These are phyloP conservation scores for Oceanodroma leucorhoa DNA, from an alignment of 2,797 vertebrate species.

Conservation along the genomic window DNA sequence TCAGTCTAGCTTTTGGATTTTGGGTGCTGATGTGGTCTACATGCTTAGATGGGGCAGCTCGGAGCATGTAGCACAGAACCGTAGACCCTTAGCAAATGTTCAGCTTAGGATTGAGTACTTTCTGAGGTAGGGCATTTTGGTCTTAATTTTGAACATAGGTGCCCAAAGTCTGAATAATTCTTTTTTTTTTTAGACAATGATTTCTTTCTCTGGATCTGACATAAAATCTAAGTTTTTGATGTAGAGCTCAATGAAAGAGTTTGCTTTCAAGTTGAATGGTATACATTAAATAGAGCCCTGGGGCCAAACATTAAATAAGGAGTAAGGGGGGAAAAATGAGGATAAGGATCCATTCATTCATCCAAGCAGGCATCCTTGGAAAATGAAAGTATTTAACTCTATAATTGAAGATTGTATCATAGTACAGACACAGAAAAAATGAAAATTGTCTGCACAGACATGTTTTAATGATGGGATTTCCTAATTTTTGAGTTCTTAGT, in stretches of 20 bases:
- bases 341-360: conserved; percentile 10
- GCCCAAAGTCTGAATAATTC: neutral
- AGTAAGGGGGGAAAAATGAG: fast-evolving
- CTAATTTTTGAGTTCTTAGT: neutral
- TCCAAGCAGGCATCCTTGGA: neutral
- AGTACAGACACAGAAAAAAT: neutral
- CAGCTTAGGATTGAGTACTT: neutral
- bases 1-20: neutral
- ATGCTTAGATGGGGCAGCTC: neutral
- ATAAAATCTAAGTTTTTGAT: neutral
- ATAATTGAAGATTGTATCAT: conserved; percentile 50
- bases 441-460: neutral
- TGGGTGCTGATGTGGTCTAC: neutral
- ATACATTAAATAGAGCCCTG: neutral
- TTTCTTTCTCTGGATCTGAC: neutral
- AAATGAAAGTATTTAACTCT: neutral
- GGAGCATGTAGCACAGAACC: neutral
- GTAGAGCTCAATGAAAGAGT: neutral
- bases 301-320: neutral
- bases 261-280: neutral
- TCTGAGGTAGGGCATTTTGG: neutral
- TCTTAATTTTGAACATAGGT: neutral
- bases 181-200: neutral
- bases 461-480: neutral
- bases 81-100: neutral